These are phyloP conservation scores for Spilarctia lutea DNA, from an alignment of 2,888 invertebrate species.

Conservation along the genomic window DNA sequence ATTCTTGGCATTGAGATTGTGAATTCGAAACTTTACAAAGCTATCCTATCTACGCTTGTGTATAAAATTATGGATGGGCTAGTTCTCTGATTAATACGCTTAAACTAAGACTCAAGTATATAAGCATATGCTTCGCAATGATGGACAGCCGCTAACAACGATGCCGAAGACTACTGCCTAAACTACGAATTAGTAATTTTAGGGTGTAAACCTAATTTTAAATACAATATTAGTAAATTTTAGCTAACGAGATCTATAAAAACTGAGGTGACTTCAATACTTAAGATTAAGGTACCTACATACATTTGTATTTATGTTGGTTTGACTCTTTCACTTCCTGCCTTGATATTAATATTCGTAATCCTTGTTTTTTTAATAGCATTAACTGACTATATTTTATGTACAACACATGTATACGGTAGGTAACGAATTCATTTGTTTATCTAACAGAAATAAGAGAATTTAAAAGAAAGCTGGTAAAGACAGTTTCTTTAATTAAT, in stretches of 20 bases:
- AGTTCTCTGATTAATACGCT: conserved; percentile 53
- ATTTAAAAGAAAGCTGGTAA: background rate
- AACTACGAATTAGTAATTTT: background rate
- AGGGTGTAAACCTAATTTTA: background rate
- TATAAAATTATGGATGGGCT: conserved; percentile 71
- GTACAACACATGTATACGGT: background rate
- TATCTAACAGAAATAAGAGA: background rate
- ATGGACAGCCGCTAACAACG: conserved; percentile 21
- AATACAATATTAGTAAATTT: background rate
- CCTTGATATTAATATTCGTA: background rate
- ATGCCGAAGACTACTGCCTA: conserved; percentile 20
- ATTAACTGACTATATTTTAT: background rate
- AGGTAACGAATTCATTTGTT: background rate
- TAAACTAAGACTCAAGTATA: conserved; percentile 39
- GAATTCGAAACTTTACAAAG: conserved; percentile 71
- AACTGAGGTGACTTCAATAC: background rate
- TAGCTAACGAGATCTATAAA: background rate
- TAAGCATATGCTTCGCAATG: conserved; percentile 47
- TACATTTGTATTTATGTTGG: background rate
- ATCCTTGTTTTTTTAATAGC: background rate
- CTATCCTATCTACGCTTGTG: conserved; percentile 79
- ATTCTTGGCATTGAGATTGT: conserved; percentile 53
- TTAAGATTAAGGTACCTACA: background rate
- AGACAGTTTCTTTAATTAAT: background rate
- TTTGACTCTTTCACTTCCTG: background rate